A percentile compares a stretch with the other conserved stretches of the same genome.
These are phyloP conservation scores for Drosophila ohnishii DNA, from an alignment of 1,140 invertebrate genomes.

Conservation along the genomic window DNA sequence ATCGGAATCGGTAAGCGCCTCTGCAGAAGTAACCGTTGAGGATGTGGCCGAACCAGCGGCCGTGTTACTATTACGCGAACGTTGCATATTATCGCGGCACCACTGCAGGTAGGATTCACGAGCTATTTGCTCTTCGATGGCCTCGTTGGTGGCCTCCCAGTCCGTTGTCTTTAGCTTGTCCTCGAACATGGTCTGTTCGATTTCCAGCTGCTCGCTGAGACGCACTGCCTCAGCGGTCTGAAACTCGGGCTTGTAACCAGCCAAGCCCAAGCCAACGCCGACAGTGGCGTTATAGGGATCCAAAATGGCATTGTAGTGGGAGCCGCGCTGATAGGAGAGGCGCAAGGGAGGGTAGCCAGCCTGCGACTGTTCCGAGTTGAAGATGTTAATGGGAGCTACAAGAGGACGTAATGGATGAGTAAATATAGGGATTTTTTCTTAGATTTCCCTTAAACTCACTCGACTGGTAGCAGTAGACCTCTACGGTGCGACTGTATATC, in stretches of 20 bases:
- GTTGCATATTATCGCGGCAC: conserved; percentile 89
- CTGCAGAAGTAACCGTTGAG: conserved; percentile 79
- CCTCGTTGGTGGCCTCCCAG: conserved; percentile 97
- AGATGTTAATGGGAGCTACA: conserved; percentile 95
- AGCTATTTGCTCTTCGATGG: conserved; percentile 95
- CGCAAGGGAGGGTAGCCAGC: conserved; percentile 93
- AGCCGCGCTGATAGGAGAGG: conserved; percentile 94
- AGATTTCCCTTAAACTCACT: conserved; percentile 84
- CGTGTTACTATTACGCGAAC: conserved; percentile 81
- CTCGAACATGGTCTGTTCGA: conserved; percentile 95
- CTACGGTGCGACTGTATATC: conserved; percentile 96
- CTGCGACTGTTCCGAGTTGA: conserved; percentile 89
- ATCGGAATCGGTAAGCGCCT: conserved; percentile 68
- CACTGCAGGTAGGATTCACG: conserved; percentile 95
- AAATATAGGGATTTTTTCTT: not conserved
- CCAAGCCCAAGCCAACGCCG: conserved; percentile 93
- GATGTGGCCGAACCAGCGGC: conserved; percentile 73
- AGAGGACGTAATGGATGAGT: conserved; percentile 5
- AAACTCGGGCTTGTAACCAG: conserved; percentile 91
- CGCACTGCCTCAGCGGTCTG: conserved; percentile 91
- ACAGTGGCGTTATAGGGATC: conserved; percentile 94
- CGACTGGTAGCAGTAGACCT: conserved; percentile 94
- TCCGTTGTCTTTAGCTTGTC: conserved; percentile 96
- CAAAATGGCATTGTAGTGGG: conserved; percentile 96
- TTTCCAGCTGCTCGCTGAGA: conserved; percentile 92